Conservation (phyloP, 1,140 invertebrate species). For the Pararge aegeria region DNA sequence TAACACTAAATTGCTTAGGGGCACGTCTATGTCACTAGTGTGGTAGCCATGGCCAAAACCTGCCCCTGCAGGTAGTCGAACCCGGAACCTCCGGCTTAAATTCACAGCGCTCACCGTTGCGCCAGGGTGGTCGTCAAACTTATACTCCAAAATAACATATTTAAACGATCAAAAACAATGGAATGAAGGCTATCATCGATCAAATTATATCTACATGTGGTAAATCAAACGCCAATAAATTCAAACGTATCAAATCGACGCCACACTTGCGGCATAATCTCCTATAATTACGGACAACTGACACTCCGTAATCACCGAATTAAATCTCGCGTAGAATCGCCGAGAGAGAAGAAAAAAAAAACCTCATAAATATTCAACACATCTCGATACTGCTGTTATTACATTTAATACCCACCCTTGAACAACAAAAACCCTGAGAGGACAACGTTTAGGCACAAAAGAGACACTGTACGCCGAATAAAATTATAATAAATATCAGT, state of each 20-base stretch:
- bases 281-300: constrained; percentile 63
- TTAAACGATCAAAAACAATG: too few relatives aligned
- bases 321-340: constrained; percentile 52
- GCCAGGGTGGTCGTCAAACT: too few relatives aligned
- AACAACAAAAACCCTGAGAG: constrained; percentile 59
- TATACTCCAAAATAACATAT: too few relatives aligned
- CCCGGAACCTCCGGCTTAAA: too few relatives aligned
- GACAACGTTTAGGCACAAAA: constrained; percentile 69
- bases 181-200: too few relatives aligned
- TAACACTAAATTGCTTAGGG: too few relatives aligned
- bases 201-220: too few relatives aligned
- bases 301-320: constrained; percentile 62
- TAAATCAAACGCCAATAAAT: too few relatives aligned
- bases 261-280: constrained; percentile 34
- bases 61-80: too few relatives aligned
- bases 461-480: constrained; percentile 60
- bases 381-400: constrained; percentile 60
- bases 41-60: too few relatives aligned
- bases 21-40: too few relatives aligned
- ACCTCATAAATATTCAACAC: constrained; percentile 65
- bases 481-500: constrained; percentile 75
- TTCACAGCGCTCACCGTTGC: too few relatives aligned
- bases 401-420: constrained; percentile 60
- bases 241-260: constrained; percentile 40
- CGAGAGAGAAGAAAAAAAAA: constrained; percentile 36